phyloP scores from a whole-genome alignment of 2,888 invertebrate species.

The Cantharis lateralis region DNA sequence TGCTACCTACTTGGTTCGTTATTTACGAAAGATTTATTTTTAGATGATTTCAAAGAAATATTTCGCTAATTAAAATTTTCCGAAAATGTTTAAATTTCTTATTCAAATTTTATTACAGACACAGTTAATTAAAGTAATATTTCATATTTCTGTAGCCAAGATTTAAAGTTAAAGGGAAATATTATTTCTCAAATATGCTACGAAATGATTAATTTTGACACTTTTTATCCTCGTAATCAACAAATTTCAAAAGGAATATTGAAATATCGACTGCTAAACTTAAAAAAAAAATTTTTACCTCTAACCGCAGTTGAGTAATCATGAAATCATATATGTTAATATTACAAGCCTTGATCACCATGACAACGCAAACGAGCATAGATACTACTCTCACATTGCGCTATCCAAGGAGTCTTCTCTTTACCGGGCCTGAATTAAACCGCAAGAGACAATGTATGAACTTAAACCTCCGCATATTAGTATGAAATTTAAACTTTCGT shows the following conservation, averaged over 20 bases:
- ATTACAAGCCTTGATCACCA: too few relatives aligned
- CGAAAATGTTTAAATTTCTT: background rate
- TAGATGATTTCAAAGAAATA: background rate
- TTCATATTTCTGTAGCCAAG: background rate
- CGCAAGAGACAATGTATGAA: too few relatives aligned
- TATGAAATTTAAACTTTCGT: too few relatives aligned
- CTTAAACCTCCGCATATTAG: too few relatives aligned
- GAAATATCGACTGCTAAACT: background rate
- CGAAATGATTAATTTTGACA: background rate
- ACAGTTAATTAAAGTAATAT: background rate
- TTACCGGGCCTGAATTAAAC: too few relatives aligned
- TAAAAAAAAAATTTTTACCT: background rate
- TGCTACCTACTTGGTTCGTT: background rate
- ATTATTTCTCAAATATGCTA: background rate
- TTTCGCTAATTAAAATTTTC: background rate
- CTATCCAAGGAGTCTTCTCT: too few relatives aligned
- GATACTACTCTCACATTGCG: too few relatives aligned
- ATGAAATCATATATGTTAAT: too few relatives aligned
- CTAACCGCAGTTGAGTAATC: background rate
- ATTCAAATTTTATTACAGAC: background rate
- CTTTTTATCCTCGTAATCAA: background rate
- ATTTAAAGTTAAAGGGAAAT: background rate
- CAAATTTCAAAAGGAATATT: background rate
- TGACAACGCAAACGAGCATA: too few relatives aligned
- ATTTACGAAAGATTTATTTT: background rate